Percentiles rank a stretch among this genome's conserved stretches.
Conservation (phyloP, 2,888 invertebrate species). For the Conistra vaccinii region DNA sequence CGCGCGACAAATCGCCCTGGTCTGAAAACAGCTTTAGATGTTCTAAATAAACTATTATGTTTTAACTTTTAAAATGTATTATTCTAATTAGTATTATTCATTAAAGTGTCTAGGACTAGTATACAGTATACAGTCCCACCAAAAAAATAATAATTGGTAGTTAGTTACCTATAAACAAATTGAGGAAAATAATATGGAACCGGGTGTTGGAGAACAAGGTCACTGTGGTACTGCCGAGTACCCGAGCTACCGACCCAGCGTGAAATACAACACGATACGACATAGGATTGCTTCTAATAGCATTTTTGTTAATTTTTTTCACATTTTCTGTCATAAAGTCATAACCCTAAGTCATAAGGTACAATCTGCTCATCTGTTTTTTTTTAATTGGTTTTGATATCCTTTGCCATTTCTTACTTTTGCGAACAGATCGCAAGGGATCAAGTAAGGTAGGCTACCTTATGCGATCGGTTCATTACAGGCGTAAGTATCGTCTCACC, state of each 20-base stretch:
- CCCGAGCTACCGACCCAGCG: not conserved
- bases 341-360: too few relatives aligned
- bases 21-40: too few relatives aligned
- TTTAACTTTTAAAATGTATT: not conserved
- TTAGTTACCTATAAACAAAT: slow-evolving; percentile 5
- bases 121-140: too few relatives aligned
- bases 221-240: not conserved
- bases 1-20: too few relatives aligned
- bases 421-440: not conserved
- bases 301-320: not conserved
- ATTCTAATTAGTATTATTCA: not conserved
- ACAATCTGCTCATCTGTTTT: too few relatives aligned
- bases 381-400: too few relatives aligned
- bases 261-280: not conserved
- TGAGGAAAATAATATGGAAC: slow-evolving; percentile 52
- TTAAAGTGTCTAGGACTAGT: not conserved
- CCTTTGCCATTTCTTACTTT: not conserved
- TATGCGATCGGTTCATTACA: too few relatives aligned
- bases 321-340: too few relatives aligned
- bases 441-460: not conserved
- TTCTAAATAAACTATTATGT: too few relatives aligned
- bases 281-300: not conserved
- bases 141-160: too few relatives aligned
- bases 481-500: too few relatives aligned
- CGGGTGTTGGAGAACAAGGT: slow-evolving; percentile 51